phyloP scores from a whole-genome alignment of 2,797 vertebrate species.

The Tamandua tetradactyla region DNA sequence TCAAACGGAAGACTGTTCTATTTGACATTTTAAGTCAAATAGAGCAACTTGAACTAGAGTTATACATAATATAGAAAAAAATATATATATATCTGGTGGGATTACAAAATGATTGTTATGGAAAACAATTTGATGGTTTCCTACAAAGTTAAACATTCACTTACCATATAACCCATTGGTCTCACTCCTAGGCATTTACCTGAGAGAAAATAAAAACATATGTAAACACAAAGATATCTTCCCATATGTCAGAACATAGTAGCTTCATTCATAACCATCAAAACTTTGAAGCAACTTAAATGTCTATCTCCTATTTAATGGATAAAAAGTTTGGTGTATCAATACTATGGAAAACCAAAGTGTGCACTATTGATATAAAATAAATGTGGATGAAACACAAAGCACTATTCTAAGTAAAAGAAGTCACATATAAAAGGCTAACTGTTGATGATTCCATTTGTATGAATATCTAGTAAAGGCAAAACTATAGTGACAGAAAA shows the following conservation, averaged over 20 bases:
- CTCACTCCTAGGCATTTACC: background rate
- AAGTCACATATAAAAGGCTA: background rate
- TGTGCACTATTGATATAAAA: background rate
- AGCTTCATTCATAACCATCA: background rate
- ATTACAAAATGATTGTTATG: background rate
- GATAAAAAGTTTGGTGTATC: background rate
- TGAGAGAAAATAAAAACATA: background rate
- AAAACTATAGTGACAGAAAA: background rate
- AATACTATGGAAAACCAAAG: background rate
- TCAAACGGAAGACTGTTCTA: too few species aligned
- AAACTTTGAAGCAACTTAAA: background rate
- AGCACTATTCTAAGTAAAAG: background rate
- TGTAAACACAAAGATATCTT: background rate
- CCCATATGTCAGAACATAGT: background rate
- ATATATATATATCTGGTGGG: background rate
- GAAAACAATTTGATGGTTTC: background rate
- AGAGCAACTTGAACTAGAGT: too few species aligned
- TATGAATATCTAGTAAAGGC: background rate
- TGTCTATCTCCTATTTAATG: background rate
- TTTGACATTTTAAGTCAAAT: too few species aligned
- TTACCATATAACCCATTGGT: background rate
- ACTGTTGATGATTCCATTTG: background rate
- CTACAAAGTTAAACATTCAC: background rate
- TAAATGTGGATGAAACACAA: background rate
- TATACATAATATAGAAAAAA: too few species aligned